Base-by-base conservation (phyloP, 2,888 invertebrate species). In the Anagyrus pseudococci region DNA sequence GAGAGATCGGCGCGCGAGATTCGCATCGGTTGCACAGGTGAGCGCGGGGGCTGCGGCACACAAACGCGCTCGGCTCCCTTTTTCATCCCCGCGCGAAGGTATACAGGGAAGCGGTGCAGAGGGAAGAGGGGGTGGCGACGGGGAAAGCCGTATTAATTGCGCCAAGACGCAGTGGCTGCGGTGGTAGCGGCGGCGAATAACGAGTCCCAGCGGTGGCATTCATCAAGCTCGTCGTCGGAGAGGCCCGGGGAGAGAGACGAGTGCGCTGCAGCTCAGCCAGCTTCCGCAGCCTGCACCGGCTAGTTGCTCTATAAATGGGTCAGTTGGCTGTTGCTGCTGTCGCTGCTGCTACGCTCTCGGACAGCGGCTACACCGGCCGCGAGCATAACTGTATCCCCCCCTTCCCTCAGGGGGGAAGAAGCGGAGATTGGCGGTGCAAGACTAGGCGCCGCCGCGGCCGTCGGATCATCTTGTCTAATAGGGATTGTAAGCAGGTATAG, bases 221-320 rank as follows among this genome's bases (percentile, higher is more conserved):
- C 55, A 66, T 67, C 69, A 56, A 41, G 49, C 44, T 40, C 49
- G 25, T 58, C n/a, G 22, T 20, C 26, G 13, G 4, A 43, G 19
- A 2, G 10, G 29, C 23, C 29, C 29, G 10, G 10, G n/a, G 44
- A 55, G 44, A 44, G 43, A 25, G 40, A 52, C n/a, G 20, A 23
- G 13, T n/a, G 4, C 22, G 47, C 40, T 29, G n/a, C 25, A 2
- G 46, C 55, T 44, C 52, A 20, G 7, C 8, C 23, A 23, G 52
- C 44, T 50, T 33, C 40, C 33, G 22, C 29, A 7, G 10, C 29
- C 4, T 29, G 29, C 10, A 29, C 10, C 4, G 29, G 4, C 29
- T 29, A 4, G 29, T 4, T 29, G 29, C 29, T 29, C 6, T 29
- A 33, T 59, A 69, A 70, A 70, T 67, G 52, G 70, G 69, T 70